These are phyloP conservation scores for Lepidocolaptes lacrymiger DNA, from an alignment of 2,797 vertebrate species.

Conservation along the genomic window DNA sequence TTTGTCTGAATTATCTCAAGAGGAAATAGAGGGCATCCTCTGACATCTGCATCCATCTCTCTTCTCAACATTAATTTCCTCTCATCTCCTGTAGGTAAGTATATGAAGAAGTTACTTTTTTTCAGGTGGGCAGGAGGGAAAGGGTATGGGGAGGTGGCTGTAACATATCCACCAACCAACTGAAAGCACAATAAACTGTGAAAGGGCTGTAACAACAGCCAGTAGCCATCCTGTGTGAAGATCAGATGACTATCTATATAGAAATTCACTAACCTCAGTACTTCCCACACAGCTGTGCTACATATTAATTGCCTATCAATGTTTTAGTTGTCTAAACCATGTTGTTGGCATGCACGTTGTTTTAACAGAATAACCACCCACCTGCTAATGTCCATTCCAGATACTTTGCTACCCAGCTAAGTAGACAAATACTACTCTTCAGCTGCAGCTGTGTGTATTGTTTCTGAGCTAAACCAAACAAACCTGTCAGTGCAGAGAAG, in stretches of 20 bases:
- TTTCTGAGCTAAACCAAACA: background rate
- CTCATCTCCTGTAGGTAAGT: conserved; percentile 39
- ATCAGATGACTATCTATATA: background rate
- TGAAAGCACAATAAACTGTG: background rate
- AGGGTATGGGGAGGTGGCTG: background rate
- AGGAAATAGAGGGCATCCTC: conserved; percentile 55
- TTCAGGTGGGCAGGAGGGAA: background rate
- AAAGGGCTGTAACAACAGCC: background rate
- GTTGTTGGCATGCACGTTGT: background rate
- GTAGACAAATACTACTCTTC: background rate
- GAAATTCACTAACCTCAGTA: background rate
- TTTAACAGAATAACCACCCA: background rate
- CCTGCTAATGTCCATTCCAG: background rate
- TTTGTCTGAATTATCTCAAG: conserved; percentile 62
- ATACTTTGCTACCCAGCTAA: background rate
- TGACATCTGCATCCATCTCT: conserved; percentile 40
- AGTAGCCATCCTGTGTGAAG: background rate
- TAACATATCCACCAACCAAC: background rate
- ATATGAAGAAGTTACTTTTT: conserved; percentile 5
- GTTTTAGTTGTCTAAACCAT: background rate
- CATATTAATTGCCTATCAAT: background rate
- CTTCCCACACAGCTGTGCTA: background rate
- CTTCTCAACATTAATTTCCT: conserved; percentile 46
- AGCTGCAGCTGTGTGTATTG: background rate
- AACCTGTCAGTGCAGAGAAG: background rate